Base-by-base conservation (phyloP, 2,797 vertebrate genomes). In the Pelochelys cantorii region DNA sequence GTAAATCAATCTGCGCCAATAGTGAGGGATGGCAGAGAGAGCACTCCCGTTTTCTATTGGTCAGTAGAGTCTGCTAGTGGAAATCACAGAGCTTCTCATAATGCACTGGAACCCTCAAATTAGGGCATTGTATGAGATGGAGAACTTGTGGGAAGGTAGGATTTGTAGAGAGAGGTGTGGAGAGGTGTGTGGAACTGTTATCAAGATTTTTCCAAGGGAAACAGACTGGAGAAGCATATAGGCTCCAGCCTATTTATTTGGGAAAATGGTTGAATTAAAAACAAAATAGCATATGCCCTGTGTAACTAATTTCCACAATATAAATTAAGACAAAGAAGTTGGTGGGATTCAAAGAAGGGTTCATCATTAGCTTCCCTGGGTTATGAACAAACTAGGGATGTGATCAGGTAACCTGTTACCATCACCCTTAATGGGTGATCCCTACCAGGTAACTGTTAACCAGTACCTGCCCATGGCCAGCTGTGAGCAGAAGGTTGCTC, bases 301-400 rank as follows among this genome's bases (percentile, higher is more conserved):
- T 84, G 54, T n/a, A 89, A 86, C 52, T 60, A 80, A 31, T 29
- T 34, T 37, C 17, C 60, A 1, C 14, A 17, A 86, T 86, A 75
- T 20, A 85, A 91, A 56, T n/a, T 2, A 75, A 55, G 57, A 1
- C 4, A 75, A 82, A 54, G 62, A 78, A 31, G 31, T 79, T 34
- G 13, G 56, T 86, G 60, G 62, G n/a, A 34, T 81, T 59, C 37
- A 83, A 92, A 65, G 54, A 17, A 86, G 86, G 89, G 85, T 54
- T 1, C 68, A 10, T 75, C 78, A n/a, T 4, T 59, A 71, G 29
- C 12, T 81, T 54, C 7, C 18, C n/a, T 0, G 1, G 0, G 25
- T 85, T 86, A 42, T 85, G 54, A 48, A 55, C 27, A 83, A 74
- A 71, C 22, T 48, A 8, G 42, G 42, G 42, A 48, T 48, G 42